Evolutionary conservation across 1,140 invertebrate species (phyloP).

Genomic region (Chionoecetes opilio): DNA sequence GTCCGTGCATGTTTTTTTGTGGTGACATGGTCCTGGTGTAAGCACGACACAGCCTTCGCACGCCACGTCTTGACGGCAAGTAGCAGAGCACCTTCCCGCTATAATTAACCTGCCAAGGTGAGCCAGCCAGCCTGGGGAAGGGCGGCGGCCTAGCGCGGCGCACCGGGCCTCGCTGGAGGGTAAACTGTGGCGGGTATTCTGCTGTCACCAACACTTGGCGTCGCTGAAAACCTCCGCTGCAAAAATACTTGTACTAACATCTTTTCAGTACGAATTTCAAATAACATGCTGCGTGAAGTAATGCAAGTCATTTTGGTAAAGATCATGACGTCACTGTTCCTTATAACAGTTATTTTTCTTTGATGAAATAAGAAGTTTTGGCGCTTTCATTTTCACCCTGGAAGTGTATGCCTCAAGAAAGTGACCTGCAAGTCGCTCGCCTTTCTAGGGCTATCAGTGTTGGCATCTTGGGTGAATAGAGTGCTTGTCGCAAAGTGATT

Average conservation of each 20-base stretch:
- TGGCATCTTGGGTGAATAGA: too few species aligned
- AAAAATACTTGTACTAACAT: background rate
- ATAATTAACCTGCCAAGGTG: conserved; percentile 28
- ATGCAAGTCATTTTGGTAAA: background rate
- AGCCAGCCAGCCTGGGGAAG: background rate
- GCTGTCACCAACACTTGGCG: background rate
- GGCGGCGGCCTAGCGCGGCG: background rate
- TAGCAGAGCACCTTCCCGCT: conserved; percentile 15
- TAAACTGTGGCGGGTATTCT: background rate
- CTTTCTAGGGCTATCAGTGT: too few species aligned
- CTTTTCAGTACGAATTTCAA: background rate
- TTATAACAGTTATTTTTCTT: too few species aligned
- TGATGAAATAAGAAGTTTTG: too few species aligned
- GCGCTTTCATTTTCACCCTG: too few species aligned
- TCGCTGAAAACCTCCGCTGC: background rate
- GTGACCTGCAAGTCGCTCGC: too few species aligned
- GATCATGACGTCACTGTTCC: too few species aligned
- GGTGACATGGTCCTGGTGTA: background rate
- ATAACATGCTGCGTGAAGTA: background rate
- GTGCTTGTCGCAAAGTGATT: background rate
- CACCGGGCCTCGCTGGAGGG: background rate
- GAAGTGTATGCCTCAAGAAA: too few species aligned
- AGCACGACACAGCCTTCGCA: background rate
- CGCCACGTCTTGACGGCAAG: background rate
- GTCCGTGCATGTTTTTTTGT: background rate